Base-by-base conservation (phyloP, 2,888 invertebrate species). In the Harmothoe impar region DNA sequence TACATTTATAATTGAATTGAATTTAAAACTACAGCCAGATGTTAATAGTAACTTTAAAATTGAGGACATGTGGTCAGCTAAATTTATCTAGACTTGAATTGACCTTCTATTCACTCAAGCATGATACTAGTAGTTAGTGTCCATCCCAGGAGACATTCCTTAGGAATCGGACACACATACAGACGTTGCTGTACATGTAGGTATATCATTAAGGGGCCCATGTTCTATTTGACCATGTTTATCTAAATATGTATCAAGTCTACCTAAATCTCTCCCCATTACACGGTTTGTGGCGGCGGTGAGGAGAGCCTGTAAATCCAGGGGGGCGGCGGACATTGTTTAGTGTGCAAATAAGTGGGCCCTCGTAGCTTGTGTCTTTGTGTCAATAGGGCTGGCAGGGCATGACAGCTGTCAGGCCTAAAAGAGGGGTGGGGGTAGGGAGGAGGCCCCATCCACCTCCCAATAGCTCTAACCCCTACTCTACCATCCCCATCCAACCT, bases 331-430 rank as follows among this genome's bases (percentile, higher is more conserved):
- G 12, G 54, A 23, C 86, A 86, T 86, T 86, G 86, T 86, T 52
- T 54, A 56, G 56, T 52, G 86, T 86, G 86, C n/a, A 86, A 86
- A 86, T 54, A 86, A 84, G 84, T 84, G 51, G 84, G 84, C 29
- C 54, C 86, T 54, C 56, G 52, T 15, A 54, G 86, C 54, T 29
- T 52, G 29, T 52, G 52, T 56, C 56, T 86, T 86, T 86, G 54
- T 86, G 86, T 52, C 86, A 86, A 86, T 86, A 86, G 54, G 56
- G 17, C 15, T 7, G n/a, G n/a, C 54, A 25, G 15, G 86, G 54
- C 15, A n/a, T 86, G 84, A 84, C 84, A 84, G 84, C 84, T 84
- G 84, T 84, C 84, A 84, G n/a, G 43, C 25, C 35, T 84, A 43
- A 17, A 35, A 43, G 43, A 43, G 43, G 43, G 43, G 43, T 43